Evolutionary conservation across 2,113 vertebrate species (phyloP).

Genomic region (Alaudala cheleensis): DNA sequence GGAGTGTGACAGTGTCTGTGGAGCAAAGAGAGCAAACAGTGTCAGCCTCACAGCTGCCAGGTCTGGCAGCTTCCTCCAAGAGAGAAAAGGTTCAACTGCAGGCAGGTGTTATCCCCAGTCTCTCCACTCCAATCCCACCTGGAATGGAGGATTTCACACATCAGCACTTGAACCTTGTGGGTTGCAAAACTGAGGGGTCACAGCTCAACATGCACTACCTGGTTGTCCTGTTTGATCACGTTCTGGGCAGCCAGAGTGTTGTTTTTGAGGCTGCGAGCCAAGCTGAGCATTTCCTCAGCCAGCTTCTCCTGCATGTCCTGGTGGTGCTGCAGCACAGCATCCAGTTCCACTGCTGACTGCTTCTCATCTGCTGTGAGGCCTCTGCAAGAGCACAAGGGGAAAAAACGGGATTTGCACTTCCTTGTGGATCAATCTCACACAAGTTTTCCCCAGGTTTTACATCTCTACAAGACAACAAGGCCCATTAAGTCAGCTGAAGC

Average conservation of each 20-base stretch:
- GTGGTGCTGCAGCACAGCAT: constrained; percentile 89
- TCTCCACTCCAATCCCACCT: not conserved
- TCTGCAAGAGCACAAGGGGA: constrained; percentile 21
- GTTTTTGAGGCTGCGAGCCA: constrained; percentile 95
- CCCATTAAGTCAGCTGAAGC: not conserved
- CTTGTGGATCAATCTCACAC: not conserved
- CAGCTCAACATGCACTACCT: constrained; percentile 71
- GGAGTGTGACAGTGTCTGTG: constrained; percentile 89
- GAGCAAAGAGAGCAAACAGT: not conserved
- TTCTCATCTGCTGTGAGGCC: constrained; percentile 80
- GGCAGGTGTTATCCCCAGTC: not conserved
- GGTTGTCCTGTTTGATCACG: constrained; percentile 97
- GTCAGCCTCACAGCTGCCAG: not conserved
- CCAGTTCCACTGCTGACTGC: constrained; percentile 88
- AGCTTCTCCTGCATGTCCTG: constrained; percentile 94
- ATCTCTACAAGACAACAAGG: not conserved
- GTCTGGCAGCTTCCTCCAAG: not conserved
- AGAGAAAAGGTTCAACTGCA: not conserved
- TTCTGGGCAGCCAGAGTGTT: constrained; percentile 93
- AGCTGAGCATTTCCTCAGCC: constrained; percentile 94
- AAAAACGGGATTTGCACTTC: not conserved
- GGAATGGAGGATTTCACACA: not conserved
- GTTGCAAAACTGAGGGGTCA: not conserved
- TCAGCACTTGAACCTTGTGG: not conserved
- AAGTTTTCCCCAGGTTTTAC: not conserved